Conservation (phyloP, 1,140 invertebrate species). For the Muscidifurax raptorellus region DNA sequence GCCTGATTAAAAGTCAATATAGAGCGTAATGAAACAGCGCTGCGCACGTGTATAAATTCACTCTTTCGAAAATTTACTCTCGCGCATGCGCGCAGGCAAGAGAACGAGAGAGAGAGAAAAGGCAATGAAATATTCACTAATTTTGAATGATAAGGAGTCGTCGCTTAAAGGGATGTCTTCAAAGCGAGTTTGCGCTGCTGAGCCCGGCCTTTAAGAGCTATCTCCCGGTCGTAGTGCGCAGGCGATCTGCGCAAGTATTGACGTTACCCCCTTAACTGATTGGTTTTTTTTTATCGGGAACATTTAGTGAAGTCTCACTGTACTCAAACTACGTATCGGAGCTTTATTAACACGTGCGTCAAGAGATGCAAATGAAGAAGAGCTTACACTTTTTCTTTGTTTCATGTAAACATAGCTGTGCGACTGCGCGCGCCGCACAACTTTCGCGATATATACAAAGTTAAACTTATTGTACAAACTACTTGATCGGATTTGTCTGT, state of each 20-base stretch:
- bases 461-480: too few relatives aligned
- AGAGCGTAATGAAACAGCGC: background rate
- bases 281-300: constrained; percentile 48
- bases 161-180: constrained; percentile 41
- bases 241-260: constrained; percentile 52
- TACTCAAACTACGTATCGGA: constrained; percentile 24
- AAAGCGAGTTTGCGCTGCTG: constrained; percentile 20
- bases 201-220: constrained; percentile 43
- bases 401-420: too few relatives aligned
- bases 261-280: constrained; percentile 52
- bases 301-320: constrained; percentile 47
- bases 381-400: background rate
- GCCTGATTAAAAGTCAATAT: background rate
- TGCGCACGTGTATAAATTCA: too few relatives aligned
- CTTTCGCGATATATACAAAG: too few relatives aligned
- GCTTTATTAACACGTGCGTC: constrained; percentile 18
- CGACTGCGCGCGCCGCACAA: too few relatives aligned
- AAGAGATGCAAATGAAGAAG: background rate
- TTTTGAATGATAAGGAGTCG: background rate
- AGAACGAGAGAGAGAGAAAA: too few relatives aligned
- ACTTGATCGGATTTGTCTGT: too few relatives aligned
- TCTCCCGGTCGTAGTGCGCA: constrained; percentile 41
- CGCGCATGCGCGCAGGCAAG: too few relatives aligned
- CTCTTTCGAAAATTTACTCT: background rate
- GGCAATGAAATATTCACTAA: constrained; percentile 16